A percentile compares a stretch with the other conserved stretches of the same genome.
Evolutionary conservation across 2,888 invertebrate genomes (phyloP).

Genomic region (Gastrophysa polygoni): DNA sequence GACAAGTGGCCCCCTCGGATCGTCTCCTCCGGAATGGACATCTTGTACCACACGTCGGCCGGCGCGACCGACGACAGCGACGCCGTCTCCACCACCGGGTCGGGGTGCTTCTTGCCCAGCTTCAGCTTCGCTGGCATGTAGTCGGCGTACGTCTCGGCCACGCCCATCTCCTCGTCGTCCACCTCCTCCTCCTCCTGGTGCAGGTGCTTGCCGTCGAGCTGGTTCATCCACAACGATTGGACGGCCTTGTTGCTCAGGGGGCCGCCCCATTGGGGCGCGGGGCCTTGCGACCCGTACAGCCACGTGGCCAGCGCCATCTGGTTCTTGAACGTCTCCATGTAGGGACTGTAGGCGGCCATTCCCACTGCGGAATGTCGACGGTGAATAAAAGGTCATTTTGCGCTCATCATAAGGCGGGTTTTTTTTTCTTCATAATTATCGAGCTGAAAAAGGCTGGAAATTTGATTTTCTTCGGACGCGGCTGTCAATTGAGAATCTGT

Average conservation of each 20-base stretch:
- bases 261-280: conserved; percentile 51
- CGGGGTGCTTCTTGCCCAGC: conserved; percentile 95
- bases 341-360: conserved; percentile 62
- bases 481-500: no score
- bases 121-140: conserved; percentile 97
- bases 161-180: conserved; percentile 96
- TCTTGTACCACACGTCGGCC: conserved; percentile 86
- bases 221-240: conserved; percentile 66
- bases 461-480: no score
- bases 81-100: conserved; percentile 98
- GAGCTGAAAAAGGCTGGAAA: no score
- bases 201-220: conserved; percentile 49
- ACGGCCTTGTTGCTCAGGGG: conserved; percentile 62
- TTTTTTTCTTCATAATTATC: no score
- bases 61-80: conserved; percentile 96
- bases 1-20: conserved; percentile 87
- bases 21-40: conserved; percentile 83
- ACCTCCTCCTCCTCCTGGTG: conserved; percentile 59
- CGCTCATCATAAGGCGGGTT: no score
- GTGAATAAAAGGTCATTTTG: no score
- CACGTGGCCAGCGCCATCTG: conserved; percentile 45
- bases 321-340: conserved; percentile 48
- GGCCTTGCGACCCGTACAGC: conserved; percentile 47
- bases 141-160: conserved; percentile 97
- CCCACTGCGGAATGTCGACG: conserved; percentile 67